These are phyloP conservation scores for Drosophila limbata DNA, from an alignment of 2,888 invertebrate genomes.

Conservation along the genomic window DNA sequence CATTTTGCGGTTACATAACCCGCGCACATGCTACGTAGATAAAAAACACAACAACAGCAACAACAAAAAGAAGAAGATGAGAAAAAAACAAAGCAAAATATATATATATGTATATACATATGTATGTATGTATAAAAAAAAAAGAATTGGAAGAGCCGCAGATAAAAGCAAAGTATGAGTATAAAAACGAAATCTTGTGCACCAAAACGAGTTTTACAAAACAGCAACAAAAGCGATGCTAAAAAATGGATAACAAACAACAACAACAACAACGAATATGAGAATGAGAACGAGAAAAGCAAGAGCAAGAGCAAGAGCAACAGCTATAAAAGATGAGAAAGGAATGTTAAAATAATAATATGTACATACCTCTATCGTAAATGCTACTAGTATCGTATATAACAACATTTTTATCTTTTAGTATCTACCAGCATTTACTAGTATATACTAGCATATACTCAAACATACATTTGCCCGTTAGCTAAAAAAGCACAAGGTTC, in stretches of 20 bases:
- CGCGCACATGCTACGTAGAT: slow-evolving; percentile 75
- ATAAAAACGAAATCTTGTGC: slow-evolving; percentile 67
- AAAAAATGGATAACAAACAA: slow-evolving; percentile 46
- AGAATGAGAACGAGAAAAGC: slow-evolving; percentile 7
- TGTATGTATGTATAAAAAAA: neutral
- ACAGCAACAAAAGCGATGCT: slow-evolving; percentile 52
- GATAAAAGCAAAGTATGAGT: slow-evolving; percentile 60
- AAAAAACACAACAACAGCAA: slow-evolving; percentile 33
- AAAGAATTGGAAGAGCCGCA: slow-evolving; percentile 41
- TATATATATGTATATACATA: neutral
- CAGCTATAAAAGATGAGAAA: slow-evolving; percentile 34
- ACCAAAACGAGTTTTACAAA: slow-evolving; percentile 65
- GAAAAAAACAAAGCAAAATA: slow-evolving; percentile 13
- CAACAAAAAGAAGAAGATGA: slow-evolving; percentile 12
- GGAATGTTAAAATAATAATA: slow-evolving; percentile 41
- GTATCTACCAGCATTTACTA: neutral
- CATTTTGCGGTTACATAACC: slow-evolving; percentile 76
- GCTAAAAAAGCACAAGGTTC: slow-evolving; percentile 4
- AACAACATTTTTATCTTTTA: slow-evolving; percentile 12
- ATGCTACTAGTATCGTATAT: neutral
- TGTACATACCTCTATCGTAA: slow-evolving; percentile 6
- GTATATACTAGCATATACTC: neutral
- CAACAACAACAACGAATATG: slow-evolving; percentile 6
- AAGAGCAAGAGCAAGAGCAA: slow-evolving; percentile 28
- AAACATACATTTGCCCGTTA: neutral